A percentile compares a stretch with the other conserved stretches of the same genome.
phyloP scores from a whole-genome alignment of 2,797 vertebrate species.

The Sardinella longiceps region DNA sequence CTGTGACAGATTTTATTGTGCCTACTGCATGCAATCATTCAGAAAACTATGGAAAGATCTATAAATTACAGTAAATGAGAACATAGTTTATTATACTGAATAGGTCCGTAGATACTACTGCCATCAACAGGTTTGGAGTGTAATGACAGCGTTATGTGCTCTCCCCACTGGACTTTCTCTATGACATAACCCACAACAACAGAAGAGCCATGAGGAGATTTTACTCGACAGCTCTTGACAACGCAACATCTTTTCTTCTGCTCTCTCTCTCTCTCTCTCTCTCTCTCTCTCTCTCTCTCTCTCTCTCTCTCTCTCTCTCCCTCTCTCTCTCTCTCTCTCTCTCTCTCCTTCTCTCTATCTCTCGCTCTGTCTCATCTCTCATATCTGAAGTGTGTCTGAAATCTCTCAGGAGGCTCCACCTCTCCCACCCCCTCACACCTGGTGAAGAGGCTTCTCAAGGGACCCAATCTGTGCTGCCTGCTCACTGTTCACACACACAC shows the following conservation, averaged over 20 bases:
- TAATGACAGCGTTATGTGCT: too few relatives aligned
- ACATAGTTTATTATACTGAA: too few relatives aligned
- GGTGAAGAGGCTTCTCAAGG: constrained; percentile 31
- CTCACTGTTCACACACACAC: not conserved
- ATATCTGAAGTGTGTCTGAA: constrained; percentile 34
- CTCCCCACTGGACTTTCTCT: not conserved
- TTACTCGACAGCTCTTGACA: not conserved
- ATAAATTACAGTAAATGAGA: too few relatives aligned
- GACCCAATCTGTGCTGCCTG: constrained; percentile 31
- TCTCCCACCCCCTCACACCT: constrained; percentile 28
- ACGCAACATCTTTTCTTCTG: not conserved
- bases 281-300: not conserved
- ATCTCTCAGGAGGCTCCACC: constrained; percentile 22
- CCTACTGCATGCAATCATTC: too few relatives aligned
- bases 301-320: not conserved
- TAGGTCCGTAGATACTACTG: too few relatives aligned
- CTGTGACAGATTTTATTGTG: too few relatives aligned
- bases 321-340: not conserved
- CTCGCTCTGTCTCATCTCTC: constrained; percentile 7
- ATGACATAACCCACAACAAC: not conserved
- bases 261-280: not conserved
- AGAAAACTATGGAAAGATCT: too few relatives aligned
- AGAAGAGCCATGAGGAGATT: not conserved
- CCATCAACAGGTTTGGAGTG: too few relatives aligned
- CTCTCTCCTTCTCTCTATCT: constrained; percentile 20